Conservation (phyloP, 2,797 vertebrate genomes). For the Aplochiton taeniatus region DNA sequence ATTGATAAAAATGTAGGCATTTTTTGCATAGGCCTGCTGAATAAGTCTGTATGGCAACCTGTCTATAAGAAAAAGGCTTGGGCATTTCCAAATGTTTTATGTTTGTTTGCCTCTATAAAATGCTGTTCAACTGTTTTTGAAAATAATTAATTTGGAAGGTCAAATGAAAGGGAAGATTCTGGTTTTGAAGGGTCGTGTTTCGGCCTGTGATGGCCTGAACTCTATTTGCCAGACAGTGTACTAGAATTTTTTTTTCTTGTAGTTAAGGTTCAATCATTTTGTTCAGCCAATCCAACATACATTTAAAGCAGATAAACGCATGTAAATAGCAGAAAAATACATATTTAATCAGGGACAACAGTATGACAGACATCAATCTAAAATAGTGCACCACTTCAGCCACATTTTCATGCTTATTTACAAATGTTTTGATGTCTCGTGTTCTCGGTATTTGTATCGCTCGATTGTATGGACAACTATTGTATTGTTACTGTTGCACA, state of each 20-base stretch:
- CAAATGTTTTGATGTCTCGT: constrained; percentile 72
- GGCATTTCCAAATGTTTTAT: constrained; percentile 2
- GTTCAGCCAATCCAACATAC: constrained; percentile 55
- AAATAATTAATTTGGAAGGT: no score
- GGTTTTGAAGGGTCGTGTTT: no score
- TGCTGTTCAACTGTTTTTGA: no score
- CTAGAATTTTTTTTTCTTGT: no score
- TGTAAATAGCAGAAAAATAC: constrained; percentile 69
- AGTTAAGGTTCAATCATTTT: no score
- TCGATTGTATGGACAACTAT: constrained; percentile 81
- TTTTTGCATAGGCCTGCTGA: no score
- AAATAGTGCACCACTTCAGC: constrained; percentile 30
- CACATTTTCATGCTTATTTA: constrained; percentile 63
- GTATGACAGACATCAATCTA: constrained; percentile 44
- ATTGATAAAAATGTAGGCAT: constrained; percentile 41
- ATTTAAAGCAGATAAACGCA: constrained; percentile 19
- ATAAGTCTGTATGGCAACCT: constrained; percentile 57
- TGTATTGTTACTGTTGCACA: constrained; percentile 87
- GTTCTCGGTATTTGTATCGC: constrained; percentile 79
- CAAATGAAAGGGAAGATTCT: no score
- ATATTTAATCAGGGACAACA: constrained; percentile 74
- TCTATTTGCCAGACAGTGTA: no score
- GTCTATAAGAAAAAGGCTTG: constrained; percentile 1
- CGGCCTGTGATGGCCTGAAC: no score
- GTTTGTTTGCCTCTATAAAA: constrained; percentile 5